Evolutionary conservation across 2,888 invertebrate genomes (phyloP), one percentile per base, ranked within the genome.

Genomic region (Pediacus dermestoides): DNA sequence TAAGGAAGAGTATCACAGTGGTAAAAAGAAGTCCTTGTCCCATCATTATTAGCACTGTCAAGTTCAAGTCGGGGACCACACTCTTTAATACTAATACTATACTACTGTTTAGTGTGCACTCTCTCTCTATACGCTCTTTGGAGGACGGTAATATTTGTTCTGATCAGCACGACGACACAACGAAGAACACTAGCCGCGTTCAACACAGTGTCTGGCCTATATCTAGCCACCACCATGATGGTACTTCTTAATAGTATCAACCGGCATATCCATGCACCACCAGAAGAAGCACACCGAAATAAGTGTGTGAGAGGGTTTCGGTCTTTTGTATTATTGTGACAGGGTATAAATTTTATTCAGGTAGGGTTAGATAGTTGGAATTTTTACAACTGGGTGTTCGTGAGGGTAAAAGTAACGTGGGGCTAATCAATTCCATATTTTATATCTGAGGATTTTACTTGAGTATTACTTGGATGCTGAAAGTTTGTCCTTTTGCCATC

Each of bases 121-220:
- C n/a, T n/a, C n/a, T n/a, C 25, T 30, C 37, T 10, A 18, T 25
- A 31, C 30, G 21, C 30, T 37, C 22, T 16, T 25, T 18, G 13
- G n/a, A n/a, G n/a, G n/a, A n/a, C n/a, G n/a, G n/a, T n/a, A n/a
- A 6, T 35, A 15, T 37, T 37, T 25, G 37, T 26, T 25, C 26
- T 38, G 39, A 32, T 39, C 39, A 27, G 32, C 39, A 39, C 39
- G 34, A 34, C 40, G 36, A 30, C 23, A 34, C 33, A 27, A 23
- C 33, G 37, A 21, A 28, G 34, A 39, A 18, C 23, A 42, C 42
- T 42, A 39, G 34, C 33, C 22, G 10, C 22, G 13, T 21, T 27
- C 36, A 25, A 40, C 53, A 52, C 57, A 60, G 58, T 58, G 55
- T 60, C 63, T 63, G 62, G 60, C 63, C 63, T 63, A 63, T 60